Conservation (phyloP, 1,140 invertebrate species). For the Cotesia typhae region DNA sequence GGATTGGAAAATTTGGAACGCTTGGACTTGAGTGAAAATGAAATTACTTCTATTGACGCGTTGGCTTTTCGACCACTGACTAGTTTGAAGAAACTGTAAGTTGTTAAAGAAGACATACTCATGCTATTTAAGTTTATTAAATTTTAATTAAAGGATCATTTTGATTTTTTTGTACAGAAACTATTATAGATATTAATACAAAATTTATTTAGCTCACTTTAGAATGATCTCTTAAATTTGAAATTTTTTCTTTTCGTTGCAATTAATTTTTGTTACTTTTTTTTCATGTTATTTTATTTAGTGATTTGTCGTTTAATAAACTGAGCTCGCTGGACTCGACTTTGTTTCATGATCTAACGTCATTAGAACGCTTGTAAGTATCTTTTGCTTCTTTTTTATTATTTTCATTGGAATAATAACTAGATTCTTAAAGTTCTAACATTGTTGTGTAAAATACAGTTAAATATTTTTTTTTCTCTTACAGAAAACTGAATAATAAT, state of each 20-base stretch:
- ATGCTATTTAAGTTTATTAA: no score
- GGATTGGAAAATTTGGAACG: conserved; percentile 72
- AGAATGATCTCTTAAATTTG: no score
- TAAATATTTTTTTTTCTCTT: conserved; percentile 37
- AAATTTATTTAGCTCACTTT: no score
- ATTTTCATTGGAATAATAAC: background rate
- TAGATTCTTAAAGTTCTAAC: background rate
- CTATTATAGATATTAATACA: no score
- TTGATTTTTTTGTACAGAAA: no score
- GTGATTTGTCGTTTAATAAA: conserved; percentile 72
- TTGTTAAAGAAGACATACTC: no score
- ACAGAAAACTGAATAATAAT: conserved; percentile 61
- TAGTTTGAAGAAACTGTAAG: conserved; percentile 72
- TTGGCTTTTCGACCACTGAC: conserved; percentile 77
- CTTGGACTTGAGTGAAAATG: conserved; percentile 80
- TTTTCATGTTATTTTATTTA: conserved; percentile 52
- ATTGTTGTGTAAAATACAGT: conserved; percentile 3
- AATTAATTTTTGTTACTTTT: conserved; percentile 38
- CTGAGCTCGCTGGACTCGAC: conserved; percentile 72
- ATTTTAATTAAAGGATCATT: no score
- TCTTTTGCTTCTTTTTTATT: conserved; percentile 37
- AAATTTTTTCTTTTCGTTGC: conserved; percentile 34
- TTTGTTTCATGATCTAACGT: conserved; percentile 74
- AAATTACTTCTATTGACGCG: conserved; percentile 76
- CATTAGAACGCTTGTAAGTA: conserved; percentile 77